Conservation (phyloP, 2,888 invertebrate species). For the Craniophora ligustri region DNA sequence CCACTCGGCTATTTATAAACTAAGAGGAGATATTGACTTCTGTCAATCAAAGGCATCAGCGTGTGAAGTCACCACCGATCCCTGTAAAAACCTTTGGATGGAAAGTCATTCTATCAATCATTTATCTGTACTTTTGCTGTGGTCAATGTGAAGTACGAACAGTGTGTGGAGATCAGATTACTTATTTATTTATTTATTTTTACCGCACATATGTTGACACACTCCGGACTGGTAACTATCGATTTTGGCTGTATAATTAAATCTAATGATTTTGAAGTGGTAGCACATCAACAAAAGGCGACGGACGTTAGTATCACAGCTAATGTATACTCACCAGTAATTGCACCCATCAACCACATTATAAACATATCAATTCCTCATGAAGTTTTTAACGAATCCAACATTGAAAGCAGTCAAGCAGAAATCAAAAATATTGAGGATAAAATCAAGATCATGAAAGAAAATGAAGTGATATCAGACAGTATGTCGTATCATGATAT, state of each 20-base stretch:
- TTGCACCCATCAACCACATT: conserved; percentile 12
- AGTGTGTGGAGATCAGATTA: background rate
- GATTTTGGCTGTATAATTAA: conserved; percentile 9
- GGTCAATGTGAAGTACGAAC: background rate
- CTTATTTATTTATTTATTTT: too few species aligned
- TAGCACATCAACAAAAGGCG: conserved; percentile 7
- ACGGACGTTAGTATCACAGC: conserved; percentile 3
- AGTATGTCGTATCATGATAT: conserved; percentile 2
- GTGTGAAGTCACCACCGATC: too few species aligned
- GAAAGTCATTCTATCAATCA: too few species aligned
- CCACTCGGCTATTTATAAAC: too few species aligned
- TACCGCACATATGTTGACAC: background rate
- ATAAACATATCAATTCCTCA: conserved; percentile 13
- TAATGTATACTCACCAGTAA: background rate
- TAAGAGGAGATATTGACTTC: too few species aligned
- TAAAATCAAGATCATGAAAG: conserved; percentile 5
- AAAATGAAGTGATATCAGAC: background rate
- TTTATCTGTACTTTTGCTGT: too few species aligned
- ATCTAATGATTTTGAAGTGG: conserved; percentile 8
- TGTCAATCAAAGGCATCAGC: too few species aligned
- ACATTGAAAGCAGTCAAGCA: background rate
- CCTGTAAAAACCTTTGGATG: too few species aligned
- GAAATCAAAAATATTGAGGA: conserved; percentile 1
- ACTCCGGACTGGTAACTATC: background rate
- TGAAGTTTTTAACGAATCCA: conserved; percentile 2